Evolutionary conservation across 1,140 invertebrate species (phyloP).

Genomic region (Pteromalus puparum): DNA sequence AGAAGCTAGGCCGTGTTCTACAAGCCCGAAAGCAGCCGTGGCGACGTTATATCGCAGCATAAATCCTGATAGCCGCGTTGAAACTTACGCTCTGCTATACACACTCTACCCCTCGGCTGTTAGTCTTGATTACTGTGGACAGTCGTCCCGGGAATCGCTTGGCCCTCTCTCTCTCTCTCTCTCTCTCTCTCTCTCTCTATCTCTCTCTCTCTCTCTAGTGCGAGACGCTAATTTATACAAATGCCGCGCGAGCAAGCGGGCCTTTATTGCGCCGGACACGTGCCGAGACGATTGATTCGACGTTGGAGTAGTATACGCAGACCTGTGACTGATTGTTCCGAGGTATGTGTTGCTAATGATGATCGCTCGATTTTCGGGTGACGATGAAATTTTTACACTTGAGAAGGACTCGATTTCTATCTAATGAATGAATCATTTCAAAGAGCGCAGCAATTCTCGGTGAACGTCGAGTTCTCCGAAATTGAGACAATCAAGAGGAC

Average conservation of each 20-base stretch:
- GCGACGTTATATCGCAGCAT: conserved; percentile 72
- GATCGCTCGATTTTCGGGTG: neutral
- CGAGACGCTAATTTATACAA: conserved; percentile 63
- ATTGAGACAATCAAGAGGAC: conserved; percentile 23
- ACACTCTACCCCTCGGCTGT: conserved; percentile 63
- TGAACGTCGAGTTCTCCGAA: neutral
- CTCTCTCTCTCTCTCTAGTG: conserved; percentile 30
- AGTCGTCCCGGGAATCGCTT: conserved; percentile 64
- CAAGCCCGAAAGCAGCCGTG: conserved; percentile 10
- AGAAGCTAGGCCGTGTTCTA: neutral
- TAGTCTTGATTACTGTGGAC: conserved; percentile 74
- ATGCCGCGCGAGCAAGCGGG: conserved; percentile 52
- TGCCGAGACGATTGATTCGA: conserved; percentile 23
- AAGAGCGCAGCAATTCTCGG: too few relatives aligned
- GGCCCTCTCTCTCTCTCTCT: conserved; percentile 49
- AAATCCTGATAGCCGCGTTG: conserved; percentile 73
- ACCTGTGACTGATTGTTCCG: neutral
- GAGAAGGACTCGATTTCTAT: neutral
- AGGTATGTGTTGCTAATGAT: neutral
- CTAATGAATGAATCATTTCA: neutral
- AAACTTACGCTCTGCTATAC: conserved; percentile 60
- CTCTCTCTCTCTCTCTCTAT: conserved; percentile 5
- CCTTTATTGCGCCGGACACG: conserved; percentile 1
- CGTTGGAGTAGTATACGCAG: neutral
- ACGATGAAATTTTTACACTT: neutral